phyloP scores from a whole-genome alignment of 2,888 invertebrate species.

The Drosophila affinis region DNA sequence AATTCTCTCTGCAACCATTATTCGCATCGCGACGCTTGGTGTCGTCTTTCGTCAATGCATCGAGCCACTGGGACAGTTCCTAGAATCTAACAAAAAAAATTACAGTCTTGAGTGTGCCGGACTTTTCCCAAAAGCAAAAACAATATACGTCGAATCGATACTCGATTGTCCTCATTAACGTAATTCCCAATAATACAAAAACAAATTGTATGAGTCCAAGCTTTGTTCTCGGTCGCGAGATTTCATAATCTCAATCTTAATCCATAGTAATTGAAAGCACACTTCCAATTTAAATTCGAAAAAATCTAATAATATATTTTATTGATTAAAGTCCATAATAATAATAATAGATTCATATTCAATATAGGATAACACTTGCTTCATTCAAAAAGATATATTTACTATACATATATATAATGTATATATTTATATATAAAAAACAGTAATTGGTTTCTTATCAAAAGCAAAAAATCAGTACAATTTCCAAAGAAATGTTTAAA shows the following conservation, averaged over 20 bases:
- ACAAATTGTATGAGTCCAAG: too few relatives aligned
- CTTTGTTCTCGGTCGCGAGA: too few relatives aligned
- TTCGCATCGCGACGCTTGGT: too few relatives aligned
- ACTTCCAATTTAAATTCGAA: slow-evolving; percentile 26
- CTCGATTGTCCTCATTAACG: too few relatives aligned
- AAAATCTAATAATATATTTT: slow-evolving; percentile 60
- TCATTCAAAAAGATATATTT: slow-evolving; percentile 21
- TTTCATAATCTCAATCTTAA: not conserved
- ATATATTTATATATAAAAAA: slow-evolving; percentile 20
- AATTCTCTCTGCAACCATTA: too few relatives aligned
- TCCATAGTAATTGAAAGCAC: not conserved
- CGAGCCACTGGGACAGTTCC: too few relatives aligned
- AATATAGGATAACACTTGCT: slow-evolving; percentile 59
- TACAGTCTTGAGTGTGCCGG: too few relatives aligned
- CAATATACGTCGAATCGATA: too few relatives aligned
- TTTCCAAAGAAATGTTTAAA: slow-evolving; percentile 48
- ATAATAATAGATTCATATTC: slow-evolving; percentile 54
- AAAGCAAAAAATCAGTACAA: slow-evolving; percentile 52
- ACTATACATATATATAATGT: slow-evolving; percentile 5
- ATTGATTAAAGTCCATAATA: slow-evolving; percentile 59
- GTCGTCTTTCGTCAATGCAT: too few relatives aligned
- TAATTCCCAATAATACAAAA: too few relatives aligned
- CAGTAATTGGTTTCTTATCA: slow-evolving; percentile 30
- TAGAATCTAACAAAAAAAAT: too few relatives aligned
- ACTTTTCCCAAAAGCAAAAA: too few relatives aligned